Conservation (phyloP, 2,113 vertebrate species). For the Centrocercus urophasianus region DNA sequence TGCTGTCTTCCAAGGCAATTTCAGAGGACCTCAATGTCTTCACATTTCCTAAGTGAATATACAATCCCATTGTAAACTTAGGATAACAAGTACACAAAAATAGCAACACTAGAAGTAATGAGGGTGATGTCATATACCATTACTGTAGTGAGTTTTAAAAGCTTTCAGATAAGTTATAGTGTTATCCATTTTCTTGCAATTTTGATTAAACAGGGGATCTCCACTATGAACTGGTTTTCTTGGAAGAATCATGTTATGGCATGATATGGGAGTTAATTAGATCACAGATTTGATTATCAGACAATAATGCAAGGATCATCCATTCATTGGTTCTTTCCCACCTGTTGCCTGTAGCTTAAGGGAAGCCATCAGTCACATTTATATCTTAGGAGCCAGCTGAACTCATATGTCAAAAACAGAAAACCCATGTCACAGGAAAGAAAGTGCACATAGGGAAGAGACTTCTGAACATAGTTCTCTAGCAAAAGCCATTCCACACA, state of each 20-base stretch:
- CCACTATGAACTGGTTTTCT: background rate
- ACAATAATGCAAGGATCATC: background rate
- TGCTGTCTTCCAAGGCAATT: background rate
- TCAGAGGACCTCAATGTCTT: background rate
- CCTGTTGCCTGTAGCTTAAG: background rate
- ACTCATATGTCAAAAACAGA: background rate
- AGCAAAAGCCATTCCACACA: background rate
- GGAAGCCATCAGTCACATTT: background rate
- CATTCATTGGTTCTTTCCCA: background rate
- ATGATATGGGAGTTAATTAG: slow-evolving; percentile 12
- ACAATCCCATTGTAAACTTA: background rate
- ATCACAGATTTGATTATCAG: slow-evolving; percentile 30
- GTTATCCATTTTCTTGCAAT: background rate
- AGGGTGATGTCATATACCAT: background rate
- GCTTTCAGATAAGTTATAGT: background rate
- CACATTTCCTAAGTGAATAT: background rate
- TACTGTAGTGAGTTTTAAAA: background rate
- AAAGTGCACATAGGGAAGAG: background rate
- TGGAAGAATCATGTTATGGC: background rate
- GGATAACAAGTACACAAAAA: background rate
- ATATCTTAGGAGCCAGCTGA: background rate
- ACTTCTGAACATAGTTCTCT: background rate
- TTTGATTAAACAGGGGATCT: background rate
- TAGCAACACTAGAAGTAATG: background rate
- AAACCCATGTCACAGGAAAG: background rate